Evolutionary conservation across 2,888 invertebrate species (phyloP), one percentile per base, ranked within the genome.

Genomic region (Troides oblongomaculatus): DNA sequence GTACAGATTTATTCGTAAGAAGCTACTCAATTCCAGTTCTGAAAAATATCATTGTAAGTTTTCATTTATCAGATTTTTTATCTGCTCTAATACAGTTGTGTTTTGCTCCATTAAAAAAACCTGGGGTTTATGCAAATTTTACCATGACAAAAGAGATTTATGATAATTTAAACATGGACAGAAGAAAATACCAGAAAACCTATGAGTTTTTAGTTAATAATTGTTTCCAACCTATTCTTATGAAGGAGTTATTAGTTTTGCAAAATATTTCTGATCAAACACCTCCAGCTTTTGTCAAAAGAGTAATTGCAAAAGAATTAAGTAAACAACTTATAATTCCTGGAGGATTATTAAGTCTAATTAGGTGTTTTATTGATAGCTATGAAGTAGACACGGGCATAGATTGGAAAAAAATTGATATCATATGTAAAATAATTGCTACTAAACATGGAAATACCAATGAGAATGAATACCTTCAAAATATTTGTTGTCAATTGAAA

Each of bases 171-270:
- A 82, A 80, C 75, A 73, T 74, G 46, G 94, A 95, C 58, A 93
- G 93, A 79, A 77, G 84, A 73, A 82, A 89, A 70, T 95, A 95
- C 83, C 76, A 84, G 63, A 72, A 75, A 36, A 81, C 92, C 67
- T 91, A 96, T 77, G 79, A 92, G 59, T 79, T 90, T 73, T 84
- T 96, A 64, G 85, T 94, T 18, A 81, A 80, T 25, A 93, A 92
- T 69, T 93, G 94, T 69, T 95, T 95, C 75, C 94, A 94, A 77
- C 93, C 94, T 36, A 83, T 93, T 63, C 87, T 95, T 50, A 94
- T 96, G 79, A 94, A 94, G 78, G 95, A 96, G 82, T 88, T 96
- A n/a, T 92, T 96, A 86, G 88, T 95, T 60, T 87, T 96, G 53
- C 94, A 94, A 77, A 93, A 93, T 81, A 83, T 87, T 18, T 84